phyloP scores from a whole-genome alignment of 2,888 invertebrate species.

The Parelbella ahira region DNA sequence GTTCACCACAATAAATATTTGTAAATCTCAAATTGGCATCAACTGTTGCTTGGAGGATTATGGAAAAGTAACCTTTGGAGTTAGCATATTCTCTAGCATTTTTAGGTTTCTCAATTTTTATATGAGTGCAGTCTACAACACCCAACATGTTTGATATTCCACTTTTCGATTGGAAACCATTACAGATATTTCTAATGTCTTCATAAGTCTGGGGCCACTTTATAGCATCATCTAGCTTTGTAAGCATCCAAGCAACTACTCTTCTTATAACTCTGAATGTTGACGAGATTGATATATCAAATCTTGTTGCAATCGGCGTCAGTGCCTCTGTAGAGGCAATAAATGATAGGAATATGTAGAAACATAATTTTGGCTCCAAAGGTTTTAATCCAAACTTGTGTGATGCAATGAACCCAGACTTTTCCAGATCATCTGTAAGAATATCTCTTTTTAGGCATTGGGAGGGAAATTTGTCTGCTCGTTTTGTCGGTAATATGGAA shows the following conservation, averaged over 20 bases:
- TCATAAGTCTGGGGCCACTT: slow-evolving; percentile 52
- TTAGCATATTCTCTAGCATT: slow-evolving; percentile 55
- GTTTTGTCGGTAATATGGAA: too few species aligned
- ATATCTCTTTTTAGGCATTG: slow-evolving; percentile 11
- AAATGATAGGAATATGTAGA: slow-evolving; percentile 58
- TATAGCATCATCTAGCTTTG: slow-evolving; percentile 52
- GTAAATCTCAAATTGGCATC: slow-evolving; percentile 54
- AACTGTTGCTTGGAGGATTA: slow-evolving; percentile 53
- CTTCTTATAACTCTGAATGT: slow-evolving; percentile 56
- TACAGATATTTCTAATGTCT: slow-evolving; percentile 44
- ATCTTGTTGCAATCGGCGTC: slow-evolving; percentile 55
- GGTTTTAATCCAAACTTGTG: slow-evolving; percentile 59
- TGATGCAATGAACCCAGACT: slow-evolving; percentile 55
- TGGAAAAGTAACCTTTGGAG: slow-evolving; percentile 54
- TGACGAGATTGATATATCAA: slow-evolving; percentile 61
- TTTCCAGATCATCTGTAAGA: slow-evolving; percentile 57
- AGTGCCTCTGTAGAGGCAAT: slow-evolving; percentile 54
- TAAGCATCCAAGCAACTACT: slow-evolving; percentile 57
- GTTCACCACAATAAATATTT: slow-evolving; percentile 59
- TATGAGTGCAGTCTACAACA: slow-evolving; percentile 53
- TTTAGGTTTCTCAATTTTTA: slow-evolving; percentile 59
- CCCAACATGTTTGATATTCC: slow-evolving; percentile 54
- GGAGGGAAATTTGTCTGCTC: too few species aligned
- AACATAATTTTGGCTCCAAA: slow-evolving; percentile 55
- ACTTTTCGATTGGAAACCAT: slow-evolving; percentile 47